Evolutionary conservation across 2,888 invertebrate genomes (phyloP).

Genomic region (Agonopterix alstromeriana): DNA sequence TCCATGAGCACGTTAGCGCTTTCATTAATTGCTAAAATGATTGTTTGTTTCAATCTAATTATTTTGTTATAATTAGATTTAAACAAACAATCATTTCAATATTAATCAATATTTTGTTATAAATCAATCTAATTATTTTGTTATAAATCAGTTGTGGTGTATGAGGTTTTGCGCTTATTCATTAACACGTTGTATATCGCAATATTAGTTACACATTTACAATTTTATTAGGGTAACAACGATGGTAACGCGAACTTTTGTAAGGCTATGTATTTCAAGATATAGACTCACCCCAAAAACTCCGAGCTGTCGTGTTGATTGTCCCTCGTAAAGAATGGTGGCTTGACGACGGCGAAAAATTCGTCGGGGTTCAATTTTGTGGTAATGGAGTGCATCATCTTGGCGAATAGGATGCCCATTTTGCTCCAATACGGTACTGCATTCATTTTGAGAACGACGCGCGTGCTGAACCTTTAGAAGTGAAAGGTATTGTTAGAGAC

Average conservation of each 20-base stretch:
- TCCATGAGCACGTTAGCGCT: too few relatives aligned
- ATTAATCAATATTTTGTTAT: too few relatives aligned
- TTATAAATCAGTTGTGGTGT: too few relatives aligned
- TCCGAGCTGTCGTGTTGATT: slow-evolving; percentile 94
- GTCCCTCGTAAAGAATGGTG: slow-evolving; percentile 85
- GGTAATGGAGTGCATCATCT: slow-evolving; percentile 81
- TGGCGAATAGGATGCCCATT: slow-evolving; percentile 84
- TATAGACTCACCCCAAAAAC: slow-evolving; percentile 80
- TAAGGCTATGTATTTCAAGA: background rate
- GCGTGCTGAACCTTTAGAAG: slow-evolving; percentile 79
- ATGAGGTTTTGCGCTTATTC: too few relatives aligned
- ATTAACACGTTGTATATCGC: background rate
- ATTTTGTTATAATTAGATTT: too few relatives aligned
- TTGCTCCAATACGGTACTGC: slow-evolving; percentile 77
- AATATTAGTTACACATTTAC: background rate
- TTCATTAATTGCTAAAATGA: too few relatives aligned
- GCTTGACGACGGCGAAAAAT: slow-evolving; percentile 82
- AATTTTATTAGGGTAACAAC: too few relatives aligned
- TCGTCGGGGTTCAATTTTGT: slow-evolving; percentile 83
- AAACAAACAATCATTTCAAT: too few relatives aligned
- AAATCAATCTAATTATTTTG: too few relatives aligned
- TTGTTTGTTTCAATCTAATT: too few relatives aligned
- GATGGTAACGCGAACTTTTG: too few relatives aligned
- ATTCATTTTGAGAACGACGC: slow-evolving; percentile 76
- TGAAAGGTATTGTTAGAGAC: too few relatives aligned